phyloP scores from a whole-genome alignment of 2,113 vertebrate genomes.

The Plecotus auritus region DNA sequence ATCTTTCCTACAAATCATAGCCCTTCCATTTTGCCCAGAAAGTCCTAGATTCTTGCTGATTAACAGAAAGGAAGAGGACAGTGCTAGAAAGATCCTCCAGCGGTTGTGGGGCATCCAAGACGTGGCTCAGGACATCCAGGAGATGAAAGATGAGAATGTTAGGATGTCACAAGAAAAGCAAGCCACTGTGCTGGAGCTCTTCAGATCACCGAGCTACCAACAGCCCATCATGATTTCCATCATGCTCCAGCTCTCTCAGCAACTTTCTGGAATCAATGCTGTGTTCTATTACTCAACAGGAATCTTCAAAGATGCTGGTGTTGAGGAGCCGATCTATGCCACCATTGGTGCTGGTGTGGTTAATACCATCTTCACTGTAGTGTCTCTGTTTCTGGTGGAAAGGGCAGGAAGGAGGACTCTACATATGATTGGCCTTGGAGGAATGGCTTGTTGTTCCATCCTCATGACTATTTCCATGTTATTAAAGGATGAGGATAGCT shows the following conservation, averaged over 20 bases:
- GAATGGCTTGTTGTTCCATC: conserved; percentile 90
- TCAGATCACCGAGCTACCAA: conserved; percentile 86
- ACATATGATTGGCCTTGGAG: conserved; percentile 90
- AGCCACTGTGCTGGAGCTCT: conserved; percentile 90
- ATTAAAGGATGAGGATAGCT: conserved; percentile 66
- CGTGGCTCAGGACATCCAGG: conserved; percentile 87
- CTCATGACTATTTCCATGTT: conserved; percentile 88
- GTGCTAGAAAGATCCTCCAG: too few species aligned
- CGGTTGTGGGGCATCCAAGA: conserved; percentile 87
- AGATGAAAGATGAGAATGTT: conserved; percentile 93
- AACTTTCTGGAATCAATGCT: conserved; percentile 97
- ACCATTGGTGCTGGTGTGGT: conserved; percentile 94
- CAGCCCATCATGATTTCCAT: conserved; percentile 93
- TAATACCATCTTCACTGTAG: conserved; percentile 93
- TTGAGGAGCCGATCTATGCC: conserved; percentile 88
- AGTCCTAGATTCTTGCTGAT: too few species aligned
- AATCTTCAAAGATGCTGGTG: conserved; percentile 89
- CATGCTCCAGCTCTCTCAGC: conserved; percentile 95
- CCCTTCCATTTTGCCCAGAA: too few species aligned
- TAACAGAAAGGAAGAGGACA: too few species aligned
- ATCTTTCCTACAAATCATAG: too few species aligned
- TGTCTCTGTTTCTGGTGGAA: conserved; percentile 95
- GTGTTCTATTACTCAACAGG: conserved; percentile 97
- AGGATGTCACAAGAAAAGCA: conserved; percentile 92
- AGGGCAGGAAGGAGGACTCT: conserved; percentile 90